These are phyloP conservation scores for Acrobasis consociella DNA, from an alignment of 2,888 invertebrate species.

Conservation along the genomic window DNA sequence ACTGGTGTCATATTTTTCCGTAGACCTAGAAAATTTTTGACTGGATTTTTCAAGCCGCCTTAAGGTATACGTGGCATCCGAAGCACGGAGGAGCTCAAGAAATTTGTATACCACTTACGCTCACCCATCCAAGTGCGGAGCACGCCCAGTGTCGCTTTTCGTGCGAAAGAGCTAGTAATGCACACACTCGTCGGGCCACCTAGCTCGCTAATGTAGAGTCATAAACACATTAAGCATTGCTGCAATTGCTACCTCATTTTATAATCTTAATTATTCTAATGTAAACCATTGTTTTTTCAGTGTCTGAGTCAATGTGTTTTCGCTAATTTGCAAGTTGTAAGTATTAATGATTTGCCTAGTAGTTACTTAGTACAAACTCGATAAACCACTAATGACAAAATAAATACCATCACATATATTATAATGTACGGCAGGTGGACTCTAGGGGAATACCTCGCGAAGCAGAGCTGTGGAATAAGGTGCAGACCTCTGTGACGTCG, in stretches of 20 bases:
- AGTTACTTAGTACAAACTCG: not conserved
- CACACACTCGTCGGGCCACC: too few relatives aligned
- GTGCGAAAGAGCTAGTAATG: too few relatives aligned
- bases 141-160: too few relatives aligned
- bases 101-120: too few relatives aligned
- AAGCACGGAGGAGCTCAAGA: too few relatives aligned
- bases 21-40: too few relatives aligned
- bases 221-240: too few relatives aligned
- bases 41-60: too few relatives aligned
- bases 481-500: constrained; percentile 66
- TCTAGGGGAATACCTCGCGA: constrained; percentile 72
- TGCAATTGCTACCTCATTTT: not conserved
- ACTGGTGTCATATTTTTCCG: too few relatives aligned
- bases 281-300: constrained; percentile 51
- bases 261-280: not conserved
- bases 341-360: constrained; percentile 35
- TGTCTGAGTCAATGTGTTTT: constrained; percentile 79
- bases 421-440: constrained; percentile 58
- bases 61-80: too few relatives aligned
- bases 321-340: constrained; percentile 77
- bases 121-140: too few relatives aligned
- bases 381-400: not conserved
- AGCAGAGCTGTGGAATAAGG: constrained; percentile 65
- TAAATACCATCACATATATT: not conserved
- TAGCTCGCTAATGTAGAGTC: too few relatives aligned